Evolutionary conservation across 2,888 invertebrate species (phyloP).

Genomic region (Drosophila multiciliata): DNA sequence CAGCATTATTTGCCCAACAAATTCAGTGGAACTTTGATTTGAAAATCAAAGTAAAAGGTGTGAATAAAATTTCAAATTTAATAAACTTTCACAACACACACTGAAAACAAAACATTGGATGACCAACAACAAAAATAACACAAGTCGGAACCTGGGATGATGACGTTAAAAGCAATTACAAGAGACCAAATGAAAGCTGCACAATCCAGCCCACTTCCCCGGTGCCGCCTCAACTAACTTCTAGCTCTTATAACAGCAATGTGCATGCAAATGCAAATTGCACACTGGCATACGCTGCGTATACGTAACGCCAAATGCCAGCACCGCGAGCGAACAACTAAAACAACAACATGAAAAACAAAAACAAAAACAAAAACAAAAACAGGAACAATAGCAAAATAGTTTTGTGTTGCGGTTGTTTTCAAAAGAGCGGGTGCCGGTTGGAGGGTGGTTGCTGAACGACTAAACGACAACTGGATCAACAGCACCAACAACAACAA

Average conservation of each 20-base stretch:
- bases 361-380: constrained; percentile 65
- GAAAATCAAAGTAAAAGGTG: constrained; percentile 46
- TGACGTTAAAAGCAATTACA: constrained; percentile 80
- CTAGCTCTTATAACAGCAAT: constrained; percentile 57
- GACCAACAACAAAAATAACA: constrained; percentile 28
- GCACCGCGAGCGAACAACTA: constrained; percentile 35
- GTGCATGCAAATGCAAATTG: constrained; percentile 81
- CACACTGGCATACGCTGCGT: constrained; percentile 73
- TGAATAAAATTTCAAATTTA: constrained; percentile 48
- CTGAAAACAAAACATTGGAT: constrained; percentile 28
- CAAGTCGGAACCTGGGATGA: constrained; percentile 58
- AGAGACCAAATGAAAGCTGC: constrained; percentile 51
- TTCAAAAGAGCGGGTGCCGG: constrained; percentile 56
- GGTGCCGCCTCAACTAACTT: background rate
- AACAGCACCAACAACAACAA: constrained; percentile 46
- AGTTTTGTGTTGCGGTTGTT: constrained; percentile 81
- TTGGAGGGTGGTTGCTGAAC: constrained; percentile 26
- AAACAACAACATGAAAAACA: constrained; percentile 48
- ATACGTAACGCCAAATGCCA: constrained; percentile 73
- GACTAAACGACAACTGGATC: constrained; percentile 52
- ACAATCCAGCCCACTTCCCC: constrained; percentile 14
- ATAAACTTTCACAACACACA: constrained; percentile 43
- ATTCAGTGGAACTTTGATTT: constrained; percentile 51
- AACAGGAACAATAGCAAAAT: constrained; percentile 64
- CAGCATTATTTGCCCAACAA: constrained; percentile 3